A percentile compares a stretch with the other conserved stretches of the same genome.
Conservation (phyloP, 2,113 vertebrate genomes). For the Scolopax mira region DNA sequence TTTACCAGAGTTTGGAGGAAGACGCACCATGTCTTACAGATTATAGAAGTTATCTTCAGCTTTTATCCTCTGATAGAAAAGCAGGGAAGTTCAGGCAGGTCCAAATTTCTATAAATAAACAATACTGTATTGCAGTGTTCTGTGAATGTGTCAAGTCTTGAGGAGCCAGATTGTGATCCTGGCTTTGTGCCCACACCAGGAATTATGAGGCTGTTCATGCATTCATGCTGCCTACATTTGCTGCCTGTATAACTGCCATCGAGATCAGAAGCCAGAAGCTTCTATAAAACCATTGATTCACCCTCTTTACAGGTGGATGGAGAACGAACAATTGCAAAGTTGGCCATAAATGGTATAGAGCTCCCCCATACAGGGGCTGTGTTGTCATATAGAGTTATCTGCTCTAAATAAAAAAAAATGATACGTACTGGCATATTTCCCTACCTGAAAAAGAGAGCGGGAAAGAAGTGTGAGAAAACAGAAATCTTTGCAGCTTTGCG, state of each 20-base stretch:
- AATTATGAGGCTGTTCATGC: constrained; percentile 19
- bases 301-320: not conserved
- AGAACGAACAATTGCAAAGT: not conserved
- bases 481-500: not conserved
- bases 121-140: constrained; percentile 28
- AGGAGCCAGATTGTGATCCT: constrained; percentile 54
- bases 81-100: constrained; percentile 10
- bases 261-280: not conserved
- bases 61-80: constrained; percentile 3
- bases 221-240: not conserved
- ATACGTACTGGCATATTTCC: not conserved
- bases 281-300: not conserved
- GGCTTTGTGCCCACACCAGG: constrained; percentile 39
- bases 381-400: not conserved
- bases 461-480: not conserved
- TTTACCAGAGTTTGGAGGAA: not conserved
- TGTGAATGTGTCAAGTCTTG: constrained; percentile 47
- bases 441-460: not conserved
- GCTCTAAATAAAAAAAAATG: not conserved
- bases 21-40: not conserved
- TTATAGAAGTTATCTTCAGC: not conserved
- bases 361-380: not conserved
- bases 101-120: constrained; percentile 53
- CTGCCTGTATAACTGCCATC: not conserved
- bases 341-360: not conserved